phyloP scores from a whole-genome alignment of 2,113 vertebrate genomes.

The Boleophthalmus pectinirostris region DNA sequence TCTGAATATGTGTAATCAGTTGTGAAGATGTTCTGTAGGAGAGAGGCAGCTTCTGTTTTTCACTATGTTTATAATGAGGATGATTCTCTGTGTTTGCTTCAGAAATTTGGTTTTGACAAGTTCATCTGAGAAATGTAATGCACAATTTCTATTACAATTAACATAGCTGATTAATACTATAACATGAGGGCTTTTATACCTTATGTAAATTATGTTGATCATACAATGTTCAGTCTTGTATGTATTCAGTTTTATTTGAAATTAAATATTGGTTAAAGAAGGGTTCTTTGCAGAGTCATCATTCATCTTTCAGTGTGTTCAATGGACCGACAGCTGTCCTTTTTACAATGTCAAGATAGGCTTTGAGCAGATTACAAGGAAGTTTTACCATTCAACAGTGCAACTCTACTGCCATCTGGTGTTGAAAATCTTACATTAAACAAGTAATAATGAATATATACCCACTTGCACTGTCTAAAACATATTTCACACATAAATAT shows the following conservation, averaged over 20 bases:
- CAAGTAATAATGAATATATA: not conserved
- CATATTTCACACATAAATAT: not conserved
- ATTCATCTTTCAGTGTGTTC: constrained; percentile 32
- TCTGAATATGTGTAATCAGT: constrained; percentile 55
- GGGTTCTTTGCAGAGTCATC: constrained; percentile 60
- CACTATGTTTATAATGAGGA: constrained; percentile 20
- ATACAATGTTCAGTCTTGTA: not conserved
- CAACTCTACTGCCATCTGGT: constrained; percentile 59
- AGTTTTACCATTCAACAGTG: not conserved
- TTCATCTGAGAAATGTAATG: not conserved
- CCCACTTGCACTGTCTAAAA: not conserved
- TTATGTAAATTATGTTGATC: not conserved
- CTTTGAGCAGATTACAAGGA: not conserved
- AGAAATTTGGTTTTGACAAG: constrained; percentile 1
- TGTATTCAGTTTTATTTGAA: not conserved
- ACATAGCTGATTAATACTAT: constrained; percentile 3
- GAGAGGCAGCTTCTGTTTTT: constrained; percentile 15
- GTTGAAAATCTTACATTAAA: constrained; percentile 14
- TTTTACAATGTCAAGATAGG: constrained; percentile 9
- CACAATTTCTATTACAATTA: constrained; percentile 22
- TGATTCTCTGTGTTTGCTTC: constrained; percentile 14
- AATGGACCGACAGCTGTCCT: constrained; percentile 1
- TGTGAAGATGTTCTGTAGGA: constrained; percentile 15
- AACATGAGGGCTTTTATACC: not conserved
- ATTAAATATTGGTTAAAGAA: constrained; percentile 15